A percentile compares a stretch with the other conserved stretches of the same genome.
phyloP scores from a whole-genome alignment of 2,888 invertebrate species.

The Himalopsyche japonica region DNA sequence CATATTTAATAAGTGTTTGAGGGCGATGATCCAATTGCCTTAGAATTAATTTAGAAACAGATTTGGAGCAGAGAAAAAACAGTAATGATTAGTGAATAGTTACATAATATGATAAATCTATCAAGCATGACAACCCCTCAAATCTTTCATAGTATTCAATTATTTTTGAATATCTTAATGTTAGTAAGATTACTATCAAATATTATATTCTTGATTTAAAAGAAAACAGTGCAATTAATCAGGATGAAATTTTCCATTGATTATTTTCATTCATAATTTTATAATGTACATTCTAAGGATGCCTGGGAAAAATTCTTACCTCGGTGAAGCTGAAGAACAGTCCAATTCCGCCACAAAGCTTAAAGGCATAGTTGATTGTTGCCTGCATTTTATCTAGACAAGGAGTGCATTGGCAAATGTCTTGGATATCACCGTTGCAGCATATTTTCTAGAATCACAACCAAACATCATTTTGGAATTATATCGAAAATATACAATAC shows the following conservation, averaged over 20 bases:
- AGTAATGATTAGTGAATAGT: too few relatives aligned
- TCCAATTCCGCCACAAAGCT: constrained; percentile 89
- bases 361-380: constrained; percentile 84
- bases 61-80: too few relatives aligned
- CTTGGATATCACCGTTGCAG: constrained; percentile 50
- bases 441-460: constrained; percentile 55
- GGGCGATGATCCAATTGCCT: too few relatives aligned
- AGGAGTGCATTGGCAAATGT: constrained; percentile 66
- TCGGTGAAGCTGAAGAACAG: constrained; percentile 97
- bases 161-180: too few relatives aligned
- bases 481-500: too few relatives aligned
- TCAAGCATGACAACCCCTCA: too few relatives aligned
- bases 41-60: too few relatives aligned
- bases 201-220: background rate
- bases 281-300: background rate
- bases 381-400: constrained; percentile 76
- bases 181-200: background rate
- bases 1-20: background rate
- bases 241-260: background rate
- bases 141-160: too few relatives aligned
- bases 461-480: background rate
- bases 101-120: too few relatives aligned
- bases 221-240: background rate
- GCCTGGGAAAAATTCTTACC: constrained; percentile 58
- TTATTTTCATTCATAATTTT: background rate